Evolutionary conservation across 2,888 invertebrate species (phyloP).

Genomic region (Gymnocheta viridis): DNA sequence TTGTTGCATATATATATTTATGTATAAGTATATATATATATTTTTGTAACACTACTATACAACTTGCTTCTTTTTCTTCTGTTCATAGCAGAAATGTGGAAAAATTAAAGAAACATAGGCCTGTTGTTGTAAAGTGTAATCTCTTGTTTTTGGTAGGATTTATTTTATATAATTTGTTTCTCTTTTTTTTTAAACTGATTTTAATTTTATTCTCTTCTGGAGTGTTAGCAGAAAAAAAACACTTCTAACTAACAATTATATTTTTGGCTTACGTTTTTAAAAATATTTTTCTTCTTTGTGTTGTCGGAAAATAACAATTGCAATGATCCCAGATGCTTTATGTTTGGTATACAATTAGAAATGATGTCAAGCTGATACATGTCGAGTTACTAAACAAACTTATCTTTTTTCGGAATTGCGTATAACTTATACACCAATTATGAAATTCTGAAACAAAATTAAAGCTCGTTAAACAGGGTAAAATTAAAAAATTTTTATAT

Average conservation of each 20-base stretch:
- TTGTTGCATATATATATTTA: constrained; percentile 51
- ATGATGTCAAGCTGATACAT: too few species aligned
- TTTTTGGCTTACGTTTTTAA: constrained; percentile 16
- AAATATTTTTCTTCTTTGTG: too few species aligned
- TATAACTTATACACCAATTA: too few species aligned
- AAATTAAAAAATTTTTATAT: too few species aligned
- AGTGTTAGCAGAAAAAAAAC: not conserved
- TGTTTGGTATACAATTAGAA: too few species aligned
- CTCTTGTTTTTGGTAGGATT: not conserved
- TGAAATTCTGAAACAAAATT: too few species aligned
- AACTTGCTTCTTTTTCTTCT: not conserved
- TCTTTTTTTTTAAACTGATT: not conserved
- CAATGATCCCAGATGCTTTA: too few species aligned
- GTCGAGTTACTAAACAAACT: too few species aligned
- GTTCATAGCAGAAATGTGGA: not conserved
- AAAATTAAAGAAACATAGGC: not conserved
- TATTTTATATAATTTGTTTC: not conserved
- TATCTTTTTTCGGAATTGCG: too few species aligned
- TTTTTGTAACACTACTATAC: not conserved
- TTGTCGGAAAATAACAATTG: not conserved
- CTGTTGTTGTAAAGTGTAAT: constrained; percentile 23
- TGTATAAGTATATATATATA: too few species aligned
- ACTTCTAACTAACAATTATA: not conserved
- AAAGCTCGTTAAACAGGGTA: too few species aligned
- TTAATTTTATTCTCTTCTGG: not conserved